Percentiles rank a stretch among this genome's conserved stretches.
Conservation (phyloP, 1,140 invertebrate species). For the Zaprionus gabonicus region DNA sequence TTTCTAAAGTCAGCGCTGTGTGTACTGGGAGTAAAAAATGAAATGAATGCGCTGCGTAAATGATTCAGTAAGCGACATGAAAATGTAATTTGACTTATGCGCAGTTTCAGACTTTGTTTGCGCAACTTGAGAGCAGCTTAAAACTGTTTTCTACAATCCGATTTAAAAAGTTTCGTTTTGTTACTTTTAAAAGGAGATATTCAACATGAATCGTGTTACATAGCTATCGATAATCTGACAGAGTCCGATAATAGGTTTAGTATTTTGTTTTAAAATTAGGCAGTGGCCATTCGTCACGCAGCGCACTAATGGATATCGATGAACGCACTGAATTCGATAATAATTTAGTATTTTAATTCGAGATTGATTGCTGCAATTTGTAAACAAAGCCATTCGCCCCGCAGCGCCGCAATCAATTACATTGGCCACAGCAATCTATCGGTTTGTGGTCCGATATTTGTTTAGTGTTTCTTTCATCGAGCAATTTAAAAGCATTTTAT, state of each 20-base stretch:
- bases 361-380: not conserved
- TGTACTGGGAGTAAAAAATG: conserved; percentile 13
- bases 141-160: conserved; percentile 6
- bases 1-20: conserved; percentile 18
- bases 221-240: not conserved
- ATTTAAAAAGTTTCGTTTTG: conserved; percentile 13
- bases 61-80: conserved; percentile 39
- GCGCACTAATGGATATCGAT: not conserved
- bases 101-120: conserved; percentile 15
- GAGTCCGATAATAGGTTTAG: not conserved
- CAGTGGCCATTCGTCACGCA: not conserved
- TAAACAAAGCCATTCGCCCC: not conserved
- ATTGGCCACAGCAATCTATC: no score
- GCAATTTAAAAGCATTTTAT: not conserved
- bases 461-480: not conserved
- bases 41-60: conserved; percentile 20
- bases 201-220: not conserved
- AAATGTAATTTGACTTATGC: conserved; percentile 47
- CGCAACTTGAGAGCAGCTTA: conserved; percentile 4
- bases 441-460: no score
- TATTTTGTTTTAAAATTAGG: not conserved
- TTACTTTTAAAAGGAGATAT: not conserved
- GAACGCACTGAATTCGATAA: not conserved
- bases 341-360: not conserved
- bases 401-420: not conserved